phyloP scores from a whole-genome alignment of 2,888 invertebrate species.

The Maniola hyperantus region DNA sequence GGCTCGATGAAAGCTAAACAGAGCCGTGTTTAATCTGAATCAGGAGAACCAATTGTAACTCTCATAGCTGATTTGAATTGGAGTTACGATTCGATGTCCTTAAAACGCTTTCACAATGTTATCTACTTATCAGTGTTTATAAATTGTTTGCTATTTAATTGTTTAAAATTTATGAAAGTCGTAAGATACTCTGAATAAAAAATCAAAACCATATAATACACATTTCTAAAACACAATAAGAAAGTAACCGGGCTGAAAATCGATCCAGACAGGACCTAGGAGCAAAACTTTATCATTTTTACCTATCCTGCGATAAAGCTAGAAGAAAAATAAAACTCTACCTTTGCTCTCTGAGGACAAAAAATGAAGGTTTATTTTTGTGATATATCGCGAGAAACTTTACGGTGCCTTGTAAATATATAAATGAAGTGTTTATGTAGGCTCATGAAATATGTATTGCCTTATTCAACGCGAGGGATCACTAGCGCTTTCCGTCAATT shows the following conservation, averaged over 20 bases:
- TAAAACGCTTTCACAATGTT: background rate
- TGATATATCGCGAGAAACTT: conserved; percentile 19
- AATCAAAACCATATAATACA: too few species aligned
- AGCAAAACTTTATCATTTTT: too few species aligned
- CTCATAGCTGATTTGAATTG: conserved; percentile 27
- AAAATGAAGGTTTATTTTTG: conserved; percentile 11
- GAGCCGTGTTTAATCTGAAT: conserved; percentile 59
- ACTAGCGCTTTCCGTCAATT: conserved; percentile 66
- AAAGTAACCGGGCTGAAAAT: too few species aligned
- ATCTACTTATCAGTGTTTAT: too few species aligned
- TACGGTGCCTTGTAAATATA: conserved; percentile 24
- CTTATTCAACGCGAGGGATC: conserved; percentile 57
- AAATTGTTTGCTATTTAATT: too few species aligned
- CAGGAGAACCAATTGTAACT: conserved; percentile 34
- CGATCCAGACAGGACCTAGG: too few species aligned
- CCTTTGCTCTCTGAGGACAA: background rate
- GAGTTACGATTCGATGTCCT: background rate
- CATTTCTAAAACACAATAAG: too few species aligned
- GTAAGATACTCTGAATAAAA: too few species aligned
- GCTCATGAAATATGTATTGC: conserved; percentile 61
- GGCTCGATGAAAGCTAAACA: conserved; percentile 47
- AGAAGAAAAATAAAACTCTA: background rate
- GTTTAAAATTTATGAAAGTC: too few species aligned
- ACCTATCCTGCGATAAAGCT: background rate
- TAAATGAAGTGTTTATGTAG: conserved; percentile 36